Conservation (phyloP, 1,140 invertebrate species). For the Dendrolimus punctatus region DNA sequence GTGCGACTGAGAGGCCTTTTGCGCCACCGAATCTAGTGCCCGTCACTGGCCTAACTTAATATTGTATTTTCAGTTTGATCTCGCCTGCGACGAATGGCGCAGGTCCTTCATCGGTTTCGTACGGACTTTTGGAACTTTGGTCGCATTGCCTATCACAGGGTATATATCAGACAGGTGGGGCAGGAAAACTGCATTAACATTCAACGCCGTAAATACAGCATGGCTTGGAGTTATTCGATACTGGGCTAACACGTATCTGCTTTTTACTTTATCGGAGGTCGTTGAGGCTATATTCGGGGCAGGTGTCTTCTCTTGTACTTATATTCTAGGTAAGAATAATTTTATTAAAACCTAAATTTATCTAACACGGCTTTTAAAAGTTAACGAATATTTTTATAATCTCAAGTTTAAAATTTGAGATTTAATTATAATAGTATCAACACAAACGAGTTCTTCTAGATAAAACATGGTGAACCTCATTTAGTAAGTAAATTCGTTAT, state of each 20-base stretch:
- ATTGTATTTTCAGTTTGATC: slow-evolving; percentile 24
- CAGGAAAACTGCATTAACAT: slow-evolving; percentile 74
- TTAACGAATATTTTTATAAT: too few relatives aligned
- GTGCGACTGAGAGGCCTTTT: too few relatives aligned
- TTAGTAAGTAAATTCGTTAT: too few relatives aligned
- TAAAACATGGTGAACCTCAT: too few relatives aligned
- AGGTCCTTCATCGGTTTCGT: slow-evolving; percentile 33
- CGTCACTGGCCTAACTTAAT: too few relatives aligned
- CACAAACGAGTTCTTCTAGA: too few relatives aligned
- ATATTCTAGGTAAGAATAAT: slow-evolving; percentile 46
- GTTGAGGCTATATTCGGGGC: slow-evolving; percentile 73
- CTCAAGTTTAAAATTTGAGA: too few relatives aligned
- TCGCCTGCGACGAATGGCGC: slow-evolving; percentile 43
- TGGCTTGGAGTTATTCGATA: slow-evolving; percentile 76
- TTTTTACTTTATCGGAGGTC: slow-evolving; percentile 77
- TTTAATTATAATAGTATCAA: too few relatives aligned
- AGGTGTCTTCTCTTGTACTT: slow-evolving; percentile 54
- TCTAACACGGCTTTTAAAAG: too few relatives aligned
- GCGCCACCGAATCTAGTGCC: too few relatives aligned
- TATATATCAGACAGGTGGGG: slow-evolving; percentile 78
- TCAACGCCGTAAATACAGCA: slow-evolving; percentile 72
- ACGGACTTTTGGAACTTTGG: slow-evolving; percentile 32
- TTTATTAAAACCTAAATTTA: too few relatives aligned
- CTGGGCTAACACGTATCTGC: slow-evolving; percentile 76
- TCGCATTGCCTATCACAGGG: slow-evolving; percentile 77